Conservation (phyloP, 2,113 vertebrate genomes). For the Brachypodius melanocephalos region DNA sequence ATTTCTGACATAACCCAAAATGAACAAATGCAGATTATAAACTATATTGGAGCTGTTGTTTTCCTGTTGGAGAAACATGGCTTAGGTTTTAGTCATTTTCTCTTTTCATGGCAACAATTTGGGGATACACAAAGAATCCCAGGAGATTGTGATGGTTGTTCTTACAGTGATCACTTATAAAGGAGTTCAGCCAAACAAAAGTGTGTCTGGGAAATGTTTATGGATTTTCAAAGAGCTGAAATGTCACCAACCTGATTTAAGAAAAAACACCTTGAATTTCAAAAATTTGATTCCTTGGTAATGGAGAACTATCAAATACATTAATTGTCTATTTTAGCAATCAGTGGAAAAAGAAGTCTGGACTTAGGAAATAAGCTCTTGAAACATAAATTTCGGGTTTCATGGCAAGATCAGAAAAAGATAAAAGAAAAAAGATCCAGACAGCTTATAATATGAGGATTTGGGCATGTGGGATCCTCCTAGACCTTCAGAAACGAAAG, state of each 20-base stretch:
- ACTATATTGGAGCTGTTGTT: not conserved
- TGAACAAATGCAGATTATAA: not conserved
- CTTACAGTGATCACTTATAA: not conserved
- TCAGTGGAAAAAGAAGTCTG: not conserved
- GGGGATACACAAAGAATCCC: not conserved
- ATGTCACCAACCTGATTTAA: not conserved
- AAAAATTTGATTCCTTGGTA: not conserved
- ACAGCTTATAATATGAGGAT: not conserved
- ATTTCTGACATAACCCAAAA: not conserved
- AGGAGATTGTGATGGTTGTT: not conserved
- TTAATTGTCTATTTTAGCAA: not conserved
- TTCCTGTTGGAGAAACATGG: accelerated
- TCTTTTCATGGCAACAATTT: not conserved
- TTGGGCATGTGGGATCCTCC: accelerated
- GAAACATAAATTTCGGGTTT: not conserved
- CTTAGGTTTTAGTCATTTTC: not conserved
- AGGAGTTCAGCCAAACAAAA: not conserved
- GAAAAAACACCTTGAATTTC: not conserved
- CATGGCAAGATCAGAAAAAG: not conserved
- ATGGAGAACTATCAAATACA: accelerated
- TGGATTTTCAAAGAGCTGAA: not conserved
- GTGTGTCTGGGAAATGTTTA: not conserved
- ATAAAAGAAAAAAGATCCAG: not conserved
- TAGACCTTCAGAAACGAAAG: not conserved
- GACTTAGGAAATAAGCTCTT: not conserved